These are phyloP conservation scores for Tineola bisselliella DNA, from an alignment of 2,888 invertebrate species.

Conservation along the genomic window DNA sequence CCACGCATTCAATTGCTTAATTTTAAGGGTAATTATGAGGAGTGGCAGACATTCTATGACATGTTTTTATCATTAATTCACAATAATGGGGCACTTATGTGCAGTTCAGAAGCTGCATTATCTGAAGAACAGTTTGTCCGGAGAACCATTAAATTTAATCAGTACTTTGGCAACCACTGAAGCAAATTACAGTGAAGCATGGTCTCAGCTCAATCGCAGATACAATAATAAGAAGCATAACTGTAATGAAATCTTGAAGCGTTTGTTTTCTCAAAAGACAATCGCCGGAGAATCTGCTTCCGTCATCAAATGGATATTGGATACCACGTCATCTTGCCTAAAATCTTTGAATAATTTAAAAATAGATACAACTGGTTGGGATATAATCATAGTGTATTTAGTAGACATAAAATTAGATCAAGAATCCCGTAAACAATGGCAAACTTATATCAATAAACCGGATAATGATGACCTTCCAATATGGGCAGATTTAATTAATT, in stretches of 20 bases:
- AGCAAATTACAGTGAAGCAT: slow-evolving; percentile 19
- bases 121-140: slow-evolving; percentile 19
- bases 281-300: slow-evolving; percentile 17
- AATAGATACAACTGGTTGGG: slow-evolving; percentile 14
- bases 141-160: slow-evolving; percentile 19
- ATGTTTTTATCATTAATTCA: slow-evolving; percentile 19
- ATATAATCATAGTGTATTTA: slow-evolving; percentile 18
- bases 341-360: slow-evolving; percentile 17
- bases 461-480: slow-evolving; percentile 10
- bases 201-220: slow-evolving; percentile 18
- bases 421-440: slow-evolving; percentile 20
- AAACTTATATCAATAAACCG: too few species aligned
- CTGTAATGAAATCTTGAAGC: slow-evolving; percentile 18
- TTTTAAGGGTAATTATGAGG: slow-evolving; percentile 19
- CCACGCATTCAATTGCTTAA: slow-evolving; percentile 18
- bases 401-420: slow-evolving; percentile 19
- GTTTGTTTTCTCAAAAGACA: slow-evolving; percentile 17
- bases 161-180: slow-evolving; percentile 18
- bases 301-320: slow-evolving; percentile 16
- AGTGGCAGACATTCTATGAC: slow-evolving; percentile 20
- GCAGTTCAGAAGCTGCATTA: slow-evolving; percentile 21
- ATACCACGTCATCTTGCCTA: slow-evolving; percentile 18
- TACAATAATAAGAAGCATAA: slow-evolving; percentile 21
- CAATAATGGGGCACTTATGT: slow-evolving; percentile 16
- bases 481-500: slow-evolving; percentile 13